Evolutionary conservation across 2,888 invertebrate species (phyloP), one percentile per base, ranked within the genome.

Genomic region (Tolmerus cingulatus): DNA sequence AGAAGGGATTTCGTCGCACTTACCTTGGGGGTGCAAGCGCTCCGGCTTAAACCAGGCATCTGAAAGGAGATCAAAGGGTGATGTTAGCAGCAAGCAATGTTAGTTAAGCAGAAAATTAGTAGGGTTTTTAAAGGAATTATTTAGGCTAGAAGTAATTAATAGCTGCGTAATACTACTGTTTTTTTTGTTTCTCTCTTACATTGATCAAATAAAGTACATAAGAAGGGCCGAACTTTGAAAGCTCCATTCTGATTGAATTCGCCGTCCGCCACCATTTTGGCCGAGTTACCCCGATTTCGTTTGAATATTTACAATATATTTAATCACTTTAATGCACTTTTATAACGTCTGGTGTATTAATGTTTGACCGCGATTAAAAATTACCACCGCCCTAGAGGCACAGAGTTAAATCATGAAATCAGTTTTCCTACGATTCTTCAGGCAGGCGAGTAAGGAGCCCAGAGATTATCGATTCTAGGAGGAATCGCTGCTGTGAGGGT

Each of bases 21-120:
- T 95, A 97, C 97, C 97, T 96, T 95, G 95, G 90, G 97, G 97
- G 94, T 97, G 96, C 93, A 97, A 96, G 94, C 96, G 96, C 94
- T 97, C 96, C 92, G 97, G 97, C 93, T 97, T 96, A 95, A 97
- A 97, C 97, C 97, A 97, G 94, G 97, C 96, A 95, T 97, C 97
- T 97, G 96, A 91, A 97, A 96, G 93, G 93, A 94, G 94, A 93
- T 43, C 27, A 88, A 89, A 86, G 76, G 37, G 57, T n/a, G 46
- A 79, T 57, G 43, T 77, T 74, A 86, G 77, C 46, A 43, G 85
- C 27, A 74, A 46, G 77, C 74, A 78, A 66, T 77, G 81, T 87
- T 87, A 84, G 76, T 84, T 40, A 55, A 87, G 74, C 37, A 34
- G 74, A 77, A 81, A 74, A 30, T 27, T 23, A 51, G 46, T 43